phyloP scores from a whole-genome alignment of 2,888 invertebrate species.

The Drosophila recens region DNA sequence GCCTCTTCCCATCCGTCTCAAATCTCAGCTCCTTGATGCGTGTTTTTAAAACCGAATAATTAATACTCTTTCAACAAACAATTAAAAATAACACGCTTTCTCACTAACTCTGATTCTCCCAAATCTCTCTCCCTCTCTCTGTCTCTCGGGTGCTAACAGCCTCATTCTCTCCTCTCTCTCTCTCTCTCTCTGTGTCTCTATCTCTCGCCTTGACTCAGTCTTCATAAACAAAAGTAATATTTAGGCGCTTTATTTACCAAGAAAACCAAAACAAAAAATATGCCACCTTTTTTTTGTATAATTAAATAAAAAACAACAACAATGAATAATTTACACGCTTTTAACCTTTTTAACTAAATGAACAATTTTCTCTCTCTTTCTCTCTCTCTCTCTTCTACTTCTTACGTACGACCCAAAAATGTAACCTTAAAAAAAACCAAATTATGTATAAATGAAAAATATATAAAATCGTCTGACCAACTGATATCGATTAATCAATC shows the following conservation, averaged over 20 bases:
- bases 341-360: slow-evolving; percentile 84
- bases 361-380: slow-evolving; percentile 83
- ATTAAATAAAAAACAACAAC: slow-evolving; percentile 53
- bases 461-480: slow-evolving; percentile 41
- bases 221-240: slow-evolving; percentile 44
- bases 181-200: slow-evolving; percentile 26
- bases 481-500: slow-evolving; percentile 34
- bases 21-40: slow-evolving; percentile 44
- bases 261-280: slow-evolving; percentile 37
- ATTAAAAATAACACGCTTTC: slow-evolving; percentile 82
- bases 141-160: slow-evolving; percentile 38
- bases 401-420: slow-evolving; percentile 79
- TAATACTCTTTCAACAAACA: slow-evolving; percentile 19
- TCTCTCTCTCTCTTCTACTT: slow-evolving; percentile 69
- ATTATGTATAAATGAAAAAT: slow-evolving; percentile 37
- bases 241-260: slow-evolving; percentile 72
- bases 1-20: slow-evolving; percentile 42
- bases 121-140: slow-evolving; percentile 15
- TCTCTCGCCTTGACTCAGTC: slow-evolving; percentile 39
- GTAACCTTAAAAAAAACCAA: slow-evolving; percentile 56
- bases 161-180: slow-evolving; percentile 20
- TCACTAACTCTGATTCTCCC: slow-evolving; percentile 42
- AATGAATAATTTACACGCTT: slow-evolving; percentile 78
- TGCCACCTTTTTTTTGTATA: slow-evolving; percentile 59
- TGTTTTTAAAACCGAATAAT: slow-evolving; percentile 22